Conservation (phyloP, 2,888 invertebrate genomes). For the Cephus pulcher region DNA sequence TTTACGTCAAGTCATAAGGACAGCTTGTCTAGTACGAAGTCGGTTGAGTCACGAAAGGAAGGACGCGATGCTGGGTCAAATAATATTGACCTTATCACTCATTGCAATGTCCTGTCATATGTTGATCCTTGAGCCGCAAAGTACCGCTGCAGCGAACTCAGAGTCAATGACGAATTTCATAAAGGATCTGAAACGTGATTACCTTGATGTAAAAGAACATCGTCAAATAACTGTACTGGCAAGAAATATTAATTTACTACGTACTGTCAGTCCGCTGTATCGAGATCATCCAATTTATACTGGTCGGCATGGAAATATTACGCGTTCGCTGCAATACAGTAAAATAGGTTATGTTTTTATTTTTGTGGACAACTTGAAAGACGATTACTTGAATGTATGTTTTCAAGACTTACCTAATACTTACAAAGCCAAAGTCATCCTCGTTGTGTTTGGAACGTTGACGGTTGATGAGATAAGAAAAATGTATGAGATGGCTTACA, state of each 20-base stretch:
- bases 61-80: background rate
- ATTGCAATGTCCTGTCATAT: background rate
- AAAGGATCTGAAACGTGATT: background rate
- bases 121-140: background rate
- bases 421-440: background rate
- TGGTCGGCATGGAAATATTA: background rate
- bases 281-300: background rate
- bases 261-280: background rate
- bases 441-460: background rate
- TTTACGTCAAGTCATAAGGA: background rate
- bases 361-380: background rate
- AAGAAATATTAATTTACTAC: background rate
- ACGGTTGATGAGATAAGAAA: background rate
- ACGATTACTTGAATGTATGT: background rate
- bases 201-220: background rate
- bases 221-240: background rate
- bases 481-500: background rate
- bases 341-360: background rate
- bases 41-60: background rate
- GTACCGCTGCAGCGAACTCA: background rate
- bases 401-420: background rate
- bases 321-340: background rate
- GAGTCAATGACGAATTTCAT: background rate
- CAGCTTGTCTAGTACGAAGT: background rate
- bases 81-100: background rate